Base-by-base conservation (phyloP, 2,797 vertebrate species). In the Cheirogaleus major region DNA sequence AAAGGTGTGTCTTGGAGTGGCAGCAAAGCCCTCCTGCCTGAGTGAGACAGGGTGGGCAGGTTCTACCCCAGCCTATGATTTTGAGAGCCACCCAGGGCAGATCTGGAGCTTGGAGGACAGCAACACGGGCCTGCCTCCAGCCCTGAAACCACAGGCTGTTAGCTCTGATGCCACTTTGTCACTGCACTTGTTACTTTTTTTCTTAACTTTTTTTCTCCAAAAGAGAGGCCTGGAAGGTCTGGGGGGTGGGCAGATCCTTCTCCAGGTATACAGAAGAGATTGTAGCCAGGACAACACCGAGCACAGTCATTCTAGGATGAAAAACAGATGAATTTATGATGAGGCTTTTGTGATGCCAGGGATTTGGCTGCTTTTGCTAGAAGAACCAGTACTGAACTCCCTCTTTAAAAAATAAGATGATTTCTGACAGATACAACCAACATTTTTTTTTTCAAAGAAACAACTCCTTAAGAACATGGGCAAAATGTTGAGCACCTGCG, bases 381-480 rank as follows among this genome's bases (percentile, higher is more conserved):
- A 43, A 93, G 57, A 91, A 82, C 76, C 45, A 82, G 45, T 17
- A 65, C 73, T 89, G 63, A 83, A 61, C 4, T 52, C 32, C 41
- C 69, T 91, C 94, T 95, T 91, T 90, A 92, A 88, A 95, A 96
- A 79, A 83, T 84, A 95, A 97, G 75, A 93, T 38, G 41, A 89
- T 88, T 95, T 97, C 92, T 73, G 96, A 90, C n/a, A 96, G 94
- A 89, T 61, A 32, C 25, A 55, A 75, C 52, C 57, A 88, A 65
- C 7, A 5, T 59, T 27, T 59, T 27, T 59, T 23, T 52, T 9
- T 27, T 93, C 86, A 76, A 78, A 93, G 59, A 89, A 97, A 95
- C 81, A 88, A 41, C 92, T 90, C 30, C 48, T 84, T 94, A 32
- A 78, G 11, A 84, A 89, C 59, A 2, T 17, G 76, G 95, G 91